Evolutionary conservation across 2,113 vertebrate genomes (phyloP).

Genomic region (Pavo muticus): DNA sequence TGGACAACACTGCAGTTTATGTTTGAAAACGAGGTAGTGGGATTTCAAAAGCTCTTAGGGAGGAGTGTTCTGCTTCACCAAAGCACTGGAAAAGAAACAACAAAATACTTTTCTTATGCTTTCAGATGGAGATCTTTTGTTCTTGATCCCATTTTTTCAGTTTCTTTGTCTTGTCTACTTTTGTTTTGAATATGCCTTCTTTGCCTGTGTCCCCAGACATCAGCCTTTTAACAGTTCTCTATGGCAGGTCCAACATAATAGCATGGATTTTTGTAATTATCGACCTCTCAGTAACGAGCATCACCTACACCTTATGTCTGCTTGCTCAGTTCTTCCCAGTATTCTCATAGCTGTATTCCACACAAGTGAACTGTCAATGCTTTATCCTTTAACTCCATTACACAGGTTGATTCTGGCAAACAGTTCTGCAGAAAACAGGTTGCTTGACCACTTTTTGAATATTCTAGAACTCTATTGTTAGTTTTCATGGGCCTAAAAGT

Average conservation of each 20-base stretch:
- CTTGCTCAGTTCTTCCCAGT: not conserved
- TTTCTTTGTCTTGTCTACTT: not conserved
- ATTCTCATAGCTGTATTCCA: not conserved
- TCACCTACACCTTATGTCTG: rapidly evolving
- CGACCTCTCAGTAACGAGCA: not conserved
- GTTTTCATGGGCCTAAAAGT: not conserved
- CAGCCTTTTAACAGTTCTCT: not conserved
- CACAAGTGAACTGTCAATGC: not conserved
- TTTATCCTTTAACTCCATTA: not conserved
- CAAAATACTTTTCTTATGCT: not conserved
- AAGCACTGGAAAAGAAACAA: not conserved
- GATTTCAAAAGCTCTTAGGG: not conserved
- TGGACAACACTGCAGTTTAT: not conserved
- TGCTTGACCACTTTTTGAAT: not conserved
- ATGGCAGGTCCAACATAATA: not conserved
- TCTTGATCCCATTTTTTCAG: not conserved
- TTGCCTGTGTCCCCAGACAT: not conserved
- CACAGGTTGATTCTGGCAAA: not conserved
- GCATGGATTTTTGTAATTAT: not conserved
- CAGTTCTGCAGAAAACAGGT: not conserved
- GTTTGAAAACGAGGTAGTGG: not conserved
- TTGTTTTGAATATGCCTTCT: not conserved
- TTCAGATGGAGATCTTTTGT: not conserved
- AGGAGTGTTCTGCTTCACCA: not conserved
- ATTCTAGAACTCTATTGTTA: not conserved